Evolutionary conservation across 1,140 invertebrate genomes (phyloP), one percentile per base, ranked within the genome.

Genomic region (Drosophila bocqueti): DNA sequence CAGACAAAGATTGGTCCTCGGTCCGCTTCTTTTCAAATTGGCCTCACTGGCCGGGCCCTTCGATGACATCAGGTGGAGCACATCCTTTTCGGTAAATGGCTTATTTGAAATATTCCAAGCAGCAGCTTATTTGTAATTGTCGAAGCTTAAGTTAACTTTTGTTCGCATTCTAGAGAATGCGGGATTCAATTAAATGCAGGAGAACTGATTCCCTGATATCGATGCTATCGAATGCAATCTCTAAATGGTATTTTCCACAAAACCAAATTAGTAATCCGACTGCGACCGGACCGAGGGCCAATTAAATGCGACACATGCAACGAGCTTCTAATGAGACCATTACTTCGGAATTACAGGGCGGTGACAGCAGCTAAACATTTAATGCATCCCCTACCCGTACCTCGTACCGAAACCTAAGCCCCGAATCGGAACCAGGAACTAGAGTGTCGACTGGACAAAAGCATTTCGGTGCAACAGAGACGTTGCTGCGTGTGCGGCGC

Each of bases 371-470:
- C 76, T 77, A 60, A 73, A 61, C 47, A 79, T 73, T 79, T 57
- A 69, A 72, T 65, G 79, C 29, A 79, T 66, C 54, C 42, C 40
- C 34, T n/a, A 52, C 21, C 42, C 42, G 29, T 43, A 29, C n/a
- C 38, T 47, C 31, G 18, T 43, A 15, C 34, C 36, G 16, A 60
- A n/a, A 5, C n/a, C 49, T 18, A 34, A 52, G 31, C 31, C 49
- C 57, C 18, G 15, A 60, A 18, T 24, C 4, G 26, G 4, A 34
- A 31, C 8, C 55, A 60, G 42, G 49, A 52, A 46, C 47, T 74
- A 63, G 81, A 84, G 81, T 89, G 81, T 89, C 71, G 68, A 83
- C 76, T 64, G 52, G 52, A 74, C 84, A 79, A 81, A 89, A 90
- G 78, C 83, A 72, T 84, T 83, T 75, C 47, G 61, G 54, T 76